Percentiles rank a stretch among this genome's conserved stretches.
phyloP scores from a whole-genome alignment of 2,888 invertebrate genomes.

The Diploptera punctata region DNA sequence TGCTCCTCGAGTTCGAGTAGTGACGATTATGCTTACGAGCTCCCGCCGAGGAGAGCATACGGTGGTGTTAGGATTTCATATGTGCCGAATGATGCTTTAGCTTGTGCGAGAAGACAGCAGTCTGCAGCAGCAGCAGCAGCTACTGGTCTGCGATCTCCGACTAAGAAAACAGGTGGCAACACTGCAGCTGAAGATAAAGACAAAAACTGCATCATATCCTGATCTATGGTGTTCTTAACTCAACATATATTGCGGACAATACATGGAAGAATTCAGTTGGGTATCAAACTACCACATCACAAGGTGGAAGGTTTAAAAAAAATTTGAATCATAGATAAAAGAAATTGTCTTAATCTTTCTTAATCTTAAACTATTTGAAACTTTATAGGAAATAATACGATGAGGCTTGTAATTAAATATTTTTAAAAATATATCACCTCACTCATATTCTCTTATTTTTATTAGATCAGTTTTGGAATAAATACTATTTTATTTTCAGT shows the following conservation, averaged over 20 bases:
- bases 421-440: too few relatives aligned
- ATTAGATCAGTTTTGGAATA: too few relatives aligned
- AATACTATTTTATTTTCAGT: too few relatives aligned
- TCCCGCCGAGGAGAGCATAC: conserved; percentile 83
- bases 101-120: conserved; percentile 76
- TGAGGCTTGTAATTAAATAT: too few relatives aligned
- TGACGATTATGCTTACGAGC: conserved; percentile 84
- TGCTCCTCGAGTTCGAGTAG: conserved; percentile 75
- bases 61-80: conserved; percentile 91
- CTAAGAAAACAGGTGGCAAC: conserved; percentile 50
- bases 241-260: neutral
- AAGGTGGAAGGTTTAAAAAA: neutral
- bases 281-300: neutral
- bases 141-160: conserved; percentile 50
- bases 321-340: neutral
- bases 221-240: conserved; percentile 57
- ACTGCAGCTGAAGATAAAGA: conserved; percentile 62
- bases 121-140: conserved; percentile 52
- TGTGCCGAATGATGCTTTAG: conserved; percentile 90
- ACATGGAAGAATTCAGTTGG: neutral
- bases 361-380: too few relatives aligned
- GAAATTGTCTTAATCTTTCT: neutral
- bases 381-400: too few relatives aligned
- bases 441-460: neutral
- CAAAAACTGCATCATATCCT: conserved; percentile 88